Conservation (phyloP, 2,888 invertebrate genomes). For the Agapostemon virescens region DNA sequence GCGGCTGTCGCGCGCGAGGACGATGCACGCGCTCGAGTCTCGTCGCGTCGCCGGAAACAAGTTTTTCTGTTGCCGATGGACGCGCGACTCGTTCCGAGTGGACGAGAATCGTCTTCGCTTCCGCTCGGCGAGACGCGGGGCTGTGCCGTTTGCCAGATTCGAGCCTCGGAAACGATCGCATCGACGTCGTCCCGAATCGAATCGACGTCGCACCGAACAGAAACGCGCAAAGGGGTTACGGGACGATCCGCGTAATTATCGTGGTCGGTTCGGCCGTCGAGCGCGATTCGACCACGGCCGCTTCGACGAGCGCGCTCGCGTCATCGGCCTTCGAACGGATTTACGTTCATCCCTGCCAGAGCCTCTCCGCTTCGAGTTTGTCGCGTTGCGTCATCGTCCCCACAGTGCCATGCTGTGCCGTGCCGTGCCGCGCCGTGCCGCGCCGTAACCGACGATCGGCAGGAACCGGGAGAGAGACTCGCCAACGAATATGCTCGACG, state of each 20-base stretch:
- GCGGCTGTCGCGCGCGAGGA: background rate
- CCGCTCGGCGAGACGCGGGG: background rate
- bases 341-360: conserved; percentile 14
- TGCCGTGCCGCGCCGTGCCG: too few species aligned
- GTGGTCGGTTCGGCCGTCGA: conserved; percentile 43
- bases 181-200: too few species aligned
- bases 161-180: background rate
- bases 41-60: background rate
- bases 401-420: too few species aligned
- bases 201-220: background rate
- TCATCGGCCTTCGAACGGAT: conserved; percentile 45
- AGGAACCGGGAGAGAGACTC: too few species aligned
- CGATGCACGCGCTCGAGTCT: background rate
- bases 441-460: too few species aligned
- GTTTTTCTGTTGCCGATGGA: background rate
- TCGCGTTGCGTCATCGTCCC: conserved; percentile 30
- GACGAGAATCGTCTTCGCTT: background rate
- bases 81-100: background rate
- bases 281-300: conserved; percentile 37
- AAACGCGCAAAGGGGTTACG: too few species aligned
- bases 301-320: conserved; percentile 41
- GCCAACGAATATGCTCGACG: too few species aligned
- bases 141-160: background rate
- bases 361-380: conserved; percentile 24
- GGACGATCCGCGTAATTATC: too few species aligned